These are phyloP conservation scores for Trematocara marginatum DNA, from an alignment of 2,113 vertebrate genomes.

Conservation along the genomic window DNA sequence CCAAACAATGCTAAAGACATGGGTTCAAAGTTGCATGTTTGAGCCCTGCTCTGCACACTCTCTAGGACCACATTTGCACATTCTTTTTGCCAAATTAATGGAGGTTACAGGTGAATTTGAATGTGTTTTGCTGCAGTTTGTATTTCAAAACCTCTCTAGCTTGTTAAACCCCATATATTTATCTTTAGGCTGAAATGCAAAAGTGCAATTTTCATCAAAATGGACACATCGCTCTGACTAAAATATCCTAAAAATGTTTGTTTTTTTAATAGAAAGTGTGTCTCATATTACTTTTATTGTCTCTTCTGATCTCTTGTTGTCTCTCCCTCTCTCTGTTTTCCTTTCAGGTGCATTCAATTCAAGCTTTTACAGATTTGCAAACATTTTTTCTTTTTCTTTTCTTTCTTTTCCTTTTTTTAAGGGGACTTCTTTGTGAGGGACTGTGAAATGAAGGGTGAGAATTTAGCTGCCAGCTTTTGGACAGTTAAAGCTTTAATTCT, in stretches of 20 bases:
- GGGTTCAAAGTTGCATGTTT: neutral
- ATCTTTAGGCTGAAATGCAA: neutral
- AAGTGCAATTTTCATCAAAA: neutral
- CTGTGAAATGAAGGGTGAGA: constrained; percentile 72
- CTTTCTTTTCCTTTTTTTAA: constrained; percentile 56
- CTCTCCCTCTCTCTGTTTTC: constrained; percentile 25
- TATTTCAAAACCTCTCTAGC: neutral
- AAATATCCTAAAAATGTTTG: neutral
- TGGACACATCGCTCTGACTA: neutral
- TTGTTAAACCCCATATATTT: neutral
- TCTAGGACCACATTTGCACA: neutral
- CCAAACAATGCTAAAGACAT: neutral
- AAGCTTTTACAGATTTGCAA: constrained; percentile 77
- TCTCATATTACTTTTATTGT: neutral
- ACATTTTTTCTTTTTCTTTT: constrained; percentile 54
- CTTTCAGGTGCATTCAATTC: constrained; percentile 69
- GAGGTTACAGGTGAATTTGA: neutral
- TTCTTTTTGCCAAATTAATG: neutral
- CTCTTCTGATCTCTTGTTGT: neutral
- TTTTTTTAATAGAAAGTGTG: neutral
- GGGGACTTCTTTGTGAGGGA: constrained; percentile 69
- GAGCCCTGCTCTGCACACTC: neutral
- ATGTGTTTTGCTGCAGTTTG: neutral
- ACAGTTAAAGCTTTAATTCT: constrained; percentile 75
- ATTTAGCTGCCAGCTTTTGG: constrained; percentile 71